Evolutionary conservation across 2,797 vertebrate genomes (phyloP), one percentile per base, ranked within the genome.

Genomic region (Gallinago stenura): DNA sequence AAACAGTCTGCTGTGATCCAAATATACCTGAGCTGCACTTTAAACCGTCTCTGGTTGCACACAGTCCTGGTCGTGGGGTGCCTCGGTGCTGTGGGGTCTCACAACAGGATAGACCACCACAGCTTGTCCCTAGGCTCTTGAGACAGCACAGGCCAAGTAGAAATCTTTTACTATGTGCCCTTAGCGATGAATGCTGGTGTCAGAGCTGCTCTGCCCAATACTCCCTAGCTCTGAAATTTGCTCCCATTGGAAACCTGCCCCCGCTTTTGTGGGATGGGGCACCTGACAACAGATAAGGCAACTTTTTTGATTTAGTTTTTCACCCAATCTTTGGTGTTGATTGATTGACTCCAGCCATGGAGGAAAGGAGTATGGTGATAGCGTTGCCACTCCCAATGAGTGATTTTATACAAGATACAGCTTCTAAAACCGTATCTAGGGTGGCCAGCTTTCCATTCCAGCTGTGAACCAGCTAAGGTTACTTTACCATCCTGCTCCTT

Each of bases 121-220:
- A 31, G 16, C 5, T 60, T 35, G 68, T n/a, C 18, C 68, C 26
- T 5, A 60, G n/a, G 37, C 26, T 61, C 21, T 68, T 57, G 53
- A 75, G 30, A 75, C 0, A 61, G 39, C 39, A 68, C 0, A 6
- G 45, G 66, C 13, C 78, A 61, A 24, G 43, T 3, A 43, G 39
- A 71, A 71, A 43, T 33, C 19, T 68, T 21, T 61, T 39, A 9
- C 9, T 69, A 1, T 53, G 57, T 64, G 43, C 12, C 15, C 8
- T 48, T 43, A 72, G 50, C 15, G 15, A 33, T 69, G 31, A 86
- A 54, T 0, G 1, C 12, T n/a, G 14, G 7, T 61, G 13, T 37
- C 66, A 33, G 9, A 3, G 50, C 61, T 61, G 50, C 65, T 20
- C 14, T 31, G 30, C 10, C 17, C 9, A 2, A 8, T 3, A 10